A percentile compares a stretch with the other conserved stretches of the same genome.
These are phyloP conservation scores for Prionailurus viverrinus DNA, from an alignment of 2,113 vertebrate species.

Conservation along the genomic window DNA sequence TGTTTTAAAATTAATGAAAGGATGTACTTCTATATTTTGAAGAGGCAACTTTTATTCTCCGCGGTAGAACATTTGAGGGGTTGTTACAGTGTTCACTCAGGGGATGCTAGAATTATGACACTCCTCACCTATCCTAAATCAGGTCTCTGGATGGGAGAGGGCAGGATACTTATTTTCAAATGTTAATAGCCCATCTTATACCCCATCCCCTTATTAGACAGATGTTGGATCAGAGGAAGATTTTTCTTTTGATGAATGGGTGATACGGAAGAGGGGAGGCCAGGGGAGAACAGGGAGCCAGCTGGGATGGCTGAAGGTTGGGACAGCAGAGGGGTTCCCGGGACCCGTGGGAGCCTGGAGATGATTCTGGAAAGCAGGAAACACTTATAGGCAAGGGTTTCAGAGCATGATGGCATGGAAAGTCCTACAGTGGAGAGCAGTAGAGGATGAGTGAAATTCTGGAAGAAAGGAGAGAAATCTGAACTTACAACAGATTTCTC, in stretches of 20 bases:
- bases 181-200: not conserved
- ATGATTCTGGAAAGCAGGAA: not conserved
- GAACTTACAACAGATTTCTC: fast-evolving
- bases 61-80: not conserved
- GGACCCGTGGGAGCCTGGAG: not conserved
- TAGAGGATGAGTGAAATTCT: not conserved
- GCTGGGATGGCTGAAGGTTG: not conserved
- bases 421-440: fast-evolving
- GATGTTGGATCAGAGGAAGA: not conserved
- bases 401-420: not conserved
- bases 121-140: not conserved
- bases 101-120: not conserved
- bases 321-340: not conserved
- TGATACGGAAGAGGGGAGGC: not conserved
- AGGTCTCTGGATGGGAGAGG: not conserved
- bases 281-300: not conserved
- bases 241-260: not conserved
- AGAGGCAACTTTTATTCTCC: not conserved
- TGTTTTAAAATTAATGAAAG: not conserved
- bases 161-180: not conserved
- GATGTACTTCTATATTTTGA: not conserved
- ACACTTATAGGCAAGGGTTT: fast-evolving
- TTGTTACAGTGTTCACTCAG: not conserved
- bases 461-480: not conserved
- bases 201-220: not conserved